Evolutionary conservation across 2,113 vertebrate genomes (phyloP).

Genomic region (Pangasianodon hypophthalmus): DNA sequence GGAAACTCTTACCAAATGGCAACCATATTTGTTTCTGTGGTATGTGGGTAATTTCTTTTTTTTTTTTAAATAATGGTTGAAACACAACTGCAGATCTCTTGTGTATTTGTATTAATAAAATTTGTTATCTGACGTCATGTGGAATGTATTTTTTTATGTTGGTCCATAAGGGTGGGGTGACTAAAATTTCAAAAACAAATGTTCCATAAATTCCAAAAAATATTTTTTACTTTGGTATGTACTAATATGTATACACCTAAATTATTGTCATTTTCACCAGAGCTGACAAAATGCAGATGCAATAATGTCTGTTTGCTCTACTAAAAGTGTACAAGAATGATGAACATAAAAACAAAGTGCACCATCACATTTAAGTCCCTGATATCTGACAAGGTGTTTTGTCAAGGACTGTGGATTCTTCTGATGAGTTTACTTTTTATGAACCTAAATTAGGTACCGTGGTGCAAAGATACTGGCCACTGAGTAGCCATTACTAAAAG

Average conservation of each 20-base stretch:
- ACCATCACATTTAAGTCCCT: neutral
- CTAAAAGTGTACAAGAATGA: neutral
- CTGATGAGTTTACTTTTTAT: neutral
- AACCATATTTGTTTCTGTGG: neutral
- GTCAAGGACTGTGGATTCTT: neutral
- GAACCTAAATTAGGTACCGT: neutral
- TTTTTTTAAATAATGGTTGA: neutral
- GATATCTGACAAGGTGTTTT: neutral
- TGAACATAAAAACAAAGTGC: neutral
- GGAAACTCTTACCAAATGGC: neutral
- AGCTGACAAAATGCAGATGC: neutral
- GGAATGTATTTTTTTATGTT: neutral
- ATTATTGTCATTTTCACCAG: neutral
- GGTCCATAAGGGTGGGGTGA: neutral
- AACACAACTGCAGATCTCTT: conserved; percentile 19
- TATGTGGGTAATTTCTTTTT: neutral
- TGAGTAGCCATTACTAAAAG: neutral
- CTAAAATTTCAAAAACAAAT: neutral
- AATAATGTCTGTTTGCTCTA: neutral
- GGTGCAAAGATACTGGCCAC: neutral
- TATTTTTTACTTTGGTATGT: neutral
- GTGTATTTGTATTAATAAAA: conserved; percentile 24
- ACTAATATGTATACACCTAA: neutral
- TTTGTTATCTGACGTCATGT: neutral
- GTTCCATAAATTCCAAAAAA: neutral